These are phyloP conservation scores for Wiebesia pumilae DNA, from an alignment of 1,140 invertebrate genomes.

Conservation along the genomic window DNA sequence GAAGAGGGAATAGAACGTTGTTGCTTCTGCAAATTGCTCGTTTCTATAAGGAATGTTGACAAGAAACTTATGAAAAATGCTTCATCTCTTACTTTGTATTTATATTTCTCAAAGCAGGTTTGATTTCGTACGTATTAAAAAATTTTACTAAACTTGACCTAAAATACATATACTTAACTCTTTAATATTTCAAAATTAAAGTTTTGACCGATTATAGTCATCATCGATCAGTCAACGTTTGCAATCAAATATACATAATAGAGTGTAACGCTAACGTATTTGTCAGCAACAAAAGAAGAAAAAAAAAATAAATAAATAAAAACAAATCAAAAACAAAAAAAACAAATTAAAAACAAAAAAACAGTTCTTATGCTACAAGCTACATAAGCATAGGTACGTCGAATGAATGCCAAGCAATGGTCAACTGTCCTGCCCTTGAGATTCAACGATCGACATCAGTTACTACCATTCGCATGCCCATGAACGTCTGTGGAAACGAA, in stretches of 20 bases:
- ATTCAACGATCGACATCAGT: conserved; percentile 45
- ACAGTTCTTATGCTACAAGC: not conserved
- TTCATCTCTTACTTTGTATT: not conserved
- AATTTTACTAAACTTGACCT: not conserved
- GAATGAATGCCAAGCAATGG: conserved; percentile 19
- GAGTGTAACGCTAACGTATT: not conserved
- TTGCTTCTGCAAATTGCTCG: not conserved
- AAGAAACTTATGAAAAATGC: not conserved
- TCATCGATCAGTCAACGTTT: not conserved
- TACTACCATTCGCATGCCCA: conserved; percentile 30
- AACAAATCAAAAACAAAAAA: too few relatives aligned
- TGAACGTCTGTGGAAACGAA: not conserved
- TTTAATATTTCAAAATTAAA: not conserved
- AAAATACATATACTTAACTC: not conserved
- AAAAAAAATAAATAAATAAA: too few relatives aligned
- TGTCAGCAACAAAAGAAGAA: too few relatives aligned
- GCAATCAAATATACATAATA: not conserved
- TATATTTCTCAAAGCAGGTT: not conserved
- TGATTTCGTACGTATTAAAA: not conserved
- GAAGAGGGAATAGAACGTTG: not conserved
- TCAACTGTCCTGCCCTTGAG: conserved; percentile 43
- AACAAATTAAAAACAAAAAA: too few relatives aligned
- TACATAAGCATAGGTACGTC: conserved; percentile 3
- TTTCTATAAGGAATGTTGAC: not conserved
- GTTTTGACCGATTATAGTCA: not conserved